These are phyloP conservation scores for Tupiocoris notatus DNA, from an alignment of 2,888 invertebrate species.

Conservation along the genomic window DNA sequence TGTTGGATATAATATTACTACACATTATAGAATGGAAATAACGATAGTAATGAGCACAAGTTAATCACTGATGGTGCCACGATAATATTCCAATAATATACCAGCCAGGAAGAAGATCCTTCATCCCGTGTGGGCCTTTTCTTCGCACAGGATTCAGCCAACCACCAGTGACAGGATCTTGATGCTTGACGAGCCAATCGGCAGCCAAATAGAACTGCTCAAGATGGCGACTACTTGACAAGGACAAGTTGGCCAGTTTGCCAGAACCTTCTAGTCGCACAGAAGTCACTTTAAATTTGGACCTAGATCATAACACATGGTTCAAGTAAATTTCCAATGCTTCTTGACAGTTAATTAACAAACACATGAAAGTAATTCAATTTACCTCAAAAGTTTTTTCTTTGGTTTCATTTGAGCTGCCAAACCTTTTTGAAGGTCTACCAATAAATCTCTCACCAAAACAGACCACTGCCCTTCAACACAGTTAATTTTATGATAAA, in stretches of 20 bases:
- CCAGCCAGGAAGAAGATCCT: conserved; percentile 84
- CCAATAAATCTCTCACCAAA: conserved; percentile 81
- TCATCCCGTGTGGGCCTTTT: conserved; percentile 67
- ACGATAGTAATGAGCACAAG: too few relatives aligned
- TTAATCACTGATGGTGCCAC: too few relatives aligned
- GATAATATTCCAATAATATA: too few relatives aligned
- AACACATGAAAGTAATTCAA: neutral
- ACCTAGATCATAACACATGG: conserved; percentile 62
- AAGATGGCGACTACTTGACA: conserved; percentile 81
- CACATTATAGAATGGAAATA: too few relatives aligned
- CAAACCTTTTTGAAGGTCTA: conserved; percentile 90
- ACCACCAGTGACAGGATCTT: conserved; percentile 81
- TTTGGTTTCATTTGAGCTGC: conserved; percentile 66
- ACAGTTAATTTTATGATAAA: conserved; percentile 81
- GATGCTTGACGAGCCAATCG: conserved; percentile 85
- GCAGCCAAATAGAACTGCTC: conserved; percentile 90
- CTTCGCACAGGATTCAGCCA: conserved; percentile 89
- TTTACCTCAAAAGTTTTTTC: conserved; percentile 58
- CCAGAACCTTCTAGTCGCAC: conserved; percentile 71
- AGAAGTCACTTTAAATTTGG: conserved; percentile 64
- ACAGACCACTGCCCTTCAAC: conserved; percentile 54
- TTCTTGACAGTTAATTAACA: neutral
- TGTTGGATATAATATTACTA: too few relatives aligned
- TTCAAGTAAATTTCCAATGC: too few relatives aligned
- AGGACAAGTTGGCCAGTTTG: conserved; percentile 71